Evolutionary conservation across 2,113 vertebrate genomes (phyloP).

Genomic region (Typhlomys cinereus): DNA sequence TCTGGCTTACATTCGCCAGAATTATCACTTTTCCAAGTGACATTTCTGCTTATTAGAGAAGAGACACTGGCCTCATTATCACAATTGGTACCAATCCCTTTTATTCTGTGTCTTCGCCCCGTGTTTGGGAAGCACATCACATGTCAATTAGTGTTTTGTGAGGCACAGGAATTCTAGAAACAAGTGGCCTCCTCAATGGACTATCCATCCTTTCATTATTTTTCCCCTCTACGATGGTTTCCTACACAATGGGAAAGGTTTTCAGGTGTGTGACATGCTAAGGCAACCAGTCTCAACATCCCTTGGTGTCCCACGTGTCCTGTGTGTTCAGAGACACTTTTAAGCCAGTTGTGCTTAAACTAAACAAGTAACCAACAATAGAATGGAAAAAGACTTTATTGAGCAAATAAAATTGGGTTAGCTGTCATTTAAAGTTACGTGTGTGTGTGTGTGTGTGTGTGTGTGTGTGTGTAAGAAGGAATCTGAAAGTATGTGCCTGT

Average conservation of each 20-base stretch:
- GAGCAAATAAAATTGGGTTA: background rate
- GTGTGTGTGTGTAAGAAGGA: no score
- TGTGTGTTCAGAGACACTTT: background rate
- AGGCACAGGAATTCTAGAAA: constrained; percentile 25
- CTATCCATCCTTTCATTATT: background rate
- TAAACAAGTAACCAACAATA: background rate
- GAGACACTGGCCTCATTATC: background rate
- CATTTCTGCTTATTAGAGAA: constrained; percentile 40
- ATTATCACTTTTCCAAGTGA: background rate
- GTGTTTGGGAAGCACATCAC: constrained; percentile 20
- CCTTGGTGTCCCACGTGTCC: background rate
- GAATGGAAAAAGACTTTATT: background rate
- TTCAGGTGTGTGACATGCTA: constrained; percentile 1
- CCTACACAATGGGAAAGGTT: background rate
- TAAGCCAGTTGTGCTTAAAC: background rate
- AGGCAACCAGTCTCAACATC: background rate
- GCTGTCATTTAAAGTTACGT: background rate
- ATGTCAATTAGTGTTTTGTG: constrained; percentile 59
- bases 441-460: no score
- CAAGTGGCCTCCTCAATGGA: constrained; percentile 3
- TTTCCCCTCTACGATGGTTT: background rate
- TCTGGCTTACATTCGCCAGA: background rate
- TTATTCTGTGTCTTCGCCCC: constrained; percentile 46
- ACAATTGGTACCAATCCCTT: constrained; percentile 40
- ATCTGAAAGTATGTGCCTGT: no score